Base-by-base conservation (phyloP, 2,888 invertebrate genomes). In the Cryptophagus acutangulus region DNA sequence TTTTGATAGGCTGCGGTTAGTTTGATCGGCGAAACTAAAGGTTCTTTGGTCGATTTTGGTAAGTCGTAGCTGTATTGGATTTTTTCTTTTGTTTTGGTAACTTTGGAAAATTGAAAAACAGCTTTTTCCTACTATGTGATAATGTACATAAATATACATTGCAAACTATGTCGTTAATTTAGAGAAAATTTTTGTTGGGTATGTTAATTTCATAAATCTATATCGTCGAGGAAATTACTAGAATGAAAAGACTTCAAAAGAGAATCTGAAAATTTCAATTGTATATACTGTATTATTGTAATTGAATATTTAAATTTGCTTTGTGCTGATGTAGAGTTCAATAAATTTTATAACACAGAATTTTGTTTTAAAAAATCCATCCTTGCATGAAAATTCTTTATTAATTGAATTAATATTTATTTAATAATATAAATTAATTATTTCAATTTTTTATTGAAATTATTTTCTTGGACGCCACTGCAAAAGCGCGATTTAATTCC, bases 81-180 rank as follows among this genome's bases (percentile, higher is more conserved):
- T n/a, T n/a, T n/a, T n/a, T n/a, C n/a, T n/a, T n/a, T n/a, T n/a
- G n/a, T n/a, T n/a, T n/a, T n/a, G n/a, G n/a, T n/a, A n/a, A n/a
- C n/a, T n/a, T n/a, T 26, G 26, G 12, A 3, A 26, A 5, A 20
- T 6, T 6, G 26, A 46, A 42, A 43, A 40, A 48, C 48, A 45
- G 48, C 42, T 52, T 54, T 53, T 53, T 53, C 55, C 48, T 51
- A 51, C 53, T 52, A 55, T 55, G 55, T 55, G 55, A 55, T 55
- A 55, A 54, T 55, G 53, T 55, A 55, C 53, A 55, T 52, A 52
- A 51, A 52, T 39, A 50, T 50, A 44, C 13, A 15, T 17, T 46
- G 46, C 46, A 43, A 43, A 43, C 35, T 40, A 26, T 36, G 6
- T 20, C 6, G 31, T 38, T 37, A 8, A 26, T 17, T 10, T 9